These are phyloP conservation scores for Pelmatolapia mariae DNA, from an alignment of 2,113 vertebrate species.

Conservation along the genomic window DNA sequence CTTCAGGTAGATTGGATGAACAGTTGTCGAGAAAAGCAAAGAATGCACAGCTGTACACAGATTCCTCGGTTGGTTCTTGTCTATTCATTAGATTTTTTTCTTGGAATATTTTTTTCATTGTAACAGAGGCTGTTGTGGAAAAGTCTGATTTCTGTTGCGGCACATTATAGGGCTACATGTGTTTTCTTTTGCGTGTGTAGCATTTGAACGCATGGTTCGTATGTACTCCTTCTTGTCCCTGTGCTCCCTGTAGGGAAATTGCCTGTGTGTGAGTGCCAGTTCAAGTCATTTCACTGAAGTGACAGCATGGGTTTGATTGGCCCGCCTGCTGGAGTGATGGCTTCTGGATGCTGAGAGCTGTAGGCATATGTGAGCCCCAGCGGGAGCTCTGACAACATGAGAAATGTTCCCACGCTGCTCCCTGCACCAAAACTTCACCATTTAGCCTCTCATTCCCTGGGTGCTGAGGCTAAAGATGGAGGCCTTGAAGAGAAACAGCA, in stretches of 20 bases:
- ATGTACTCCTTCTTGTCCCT: not conserved
- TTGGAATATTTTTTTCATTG: not conserved
- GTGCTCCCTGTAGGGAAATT: not conserved
- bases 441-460: constrained; percentile 34
- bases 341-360: constrained; percentile 47
- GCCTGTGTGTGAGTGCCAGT: constrained; percentile 54
- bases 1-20: not conserved
- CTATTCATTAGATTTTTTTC: not conserved
- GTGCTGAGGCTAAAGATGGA: constrained; percentile 37
- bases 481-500: not conserved
- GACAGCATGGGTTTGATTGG: constrained; percentile 68
- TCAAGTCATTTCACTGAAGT: constrained; percentile 57
- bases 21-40: not conserved
- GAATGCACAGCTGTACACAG: not conserved
- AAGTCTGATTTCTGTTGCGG: not conserved
- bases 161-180: not conserved
- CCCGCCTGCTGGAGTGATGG: constrained; percentile 57
- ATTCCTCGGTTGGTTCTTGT: not conserved
- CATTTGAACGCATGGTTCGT: not conserved
- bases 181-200: not conserved
- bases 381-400: constrained; percentile 63
- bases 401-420: constrained; percentile 49
- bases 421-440: constrained; percentile 21
- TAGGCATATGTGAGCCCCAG: constrained; percentile 60
- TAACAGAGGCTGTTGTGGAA: not conserved